Evolutionary conservation across 2,797 vertebrate genomes (phyloP).

Genomic region (Malurus splendens): DNA sequence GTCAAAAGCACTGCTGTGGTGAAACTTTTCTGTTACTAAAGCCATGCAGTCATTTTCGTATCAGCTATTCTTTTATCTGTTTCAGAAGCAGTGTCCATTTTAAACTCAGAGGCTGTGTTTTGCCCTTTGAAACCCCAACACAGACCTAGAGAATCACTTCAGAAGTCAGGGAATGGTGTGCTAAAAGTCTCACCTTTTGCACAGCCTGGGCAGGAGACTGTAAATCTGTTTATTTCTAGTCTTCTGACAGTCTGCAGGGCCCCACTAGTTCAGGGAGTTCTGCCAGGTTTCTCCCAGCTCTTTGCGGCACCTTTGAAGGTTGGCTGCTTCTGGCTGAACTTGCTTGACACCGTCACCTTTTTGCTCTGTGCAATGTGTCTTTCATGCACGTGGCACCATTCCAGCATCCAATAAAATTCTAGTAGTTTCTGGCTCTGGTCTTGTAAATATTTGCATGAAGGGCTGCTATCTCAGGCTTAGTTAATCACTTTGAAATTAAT

Average conservation of each 20-base stretch:
- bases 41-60: background rate
- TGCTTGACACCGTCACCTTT: background rate
- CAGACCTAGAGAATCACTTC: background rate
- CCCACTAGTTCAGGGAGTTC: constrained; percentile 14
- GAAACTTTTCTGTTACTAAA: background rate
- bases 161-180: background rate
- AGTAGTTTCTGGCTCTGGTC: background rate
- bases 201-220: background rate
- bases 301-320: background rate
- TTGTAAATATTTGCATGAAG: constrained; percentile 3
- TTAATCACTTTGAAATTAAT: background rate
- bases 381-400: background rate
- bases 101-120: background rate
- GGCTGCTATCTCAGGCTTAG: background rate
- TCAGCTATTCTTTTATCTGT: background rate
- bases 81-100: background rate
- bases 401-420: background rate
- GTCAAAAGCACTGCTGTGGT: background rate
- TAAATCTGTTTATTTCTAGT: constrained; percentile 1
- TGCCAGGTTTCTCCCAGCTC: constrained; percentile 24
- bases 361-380: background rate
- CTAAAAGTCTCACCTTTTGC: background rate
- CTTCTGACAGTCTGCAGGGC: background rate
- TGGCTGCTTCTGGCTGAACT: constrained; percentile 25
- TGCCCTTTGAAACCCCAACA: background rate